Base-by-base conservation (phyloP, 2,888 invertebrate genomes). In the Camponotus fellah region DNA sequence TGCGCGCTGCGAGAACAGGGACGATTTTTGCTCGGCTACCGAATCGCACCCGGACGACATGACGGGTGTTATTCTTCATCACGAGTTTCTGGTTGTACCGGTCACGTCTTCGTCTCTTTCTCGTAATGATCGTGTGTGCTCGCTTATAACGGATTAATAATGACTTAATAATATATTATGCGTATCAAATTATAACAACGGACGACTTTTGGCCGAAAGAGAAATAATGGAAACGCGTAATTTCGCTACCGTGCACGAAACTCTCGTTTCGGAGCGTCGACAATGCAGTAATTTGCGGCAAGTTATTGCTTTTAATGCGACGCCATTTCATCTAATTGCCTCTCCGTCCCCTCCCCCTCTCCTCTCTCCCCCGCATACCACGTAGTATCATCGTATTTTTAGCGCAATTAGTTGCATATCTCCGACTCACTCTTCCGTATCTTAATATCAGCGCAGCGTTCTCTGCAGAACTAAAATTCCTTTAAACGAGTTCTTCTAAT, bases 401-500 rank as follows among this genome's bases (percentile, higher is more conserved):
- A 64, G 64, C 62, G 64, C 81, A 76, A 80, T 80, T 80, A 80
- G 60, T 79, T 46, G 71, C 46, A 58, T 77, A 60, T 60, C 58
- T 2, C 53, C 60, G 79, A 32, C 79, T 79, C 58, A 12, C 32
- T 83, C 60, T 60, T 65, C 79, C 69, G 79, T 79, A 49, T 83
- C 79, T 69, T 79, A 83, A 83, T 83, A 79, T 49, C 60, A 66
- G 43, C 37, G 32, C 37, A 34, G 34, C 49, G 58, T 37, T 56
- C 53, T n/a, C n/a, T 8, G 46, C 21, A 26, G 60, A 32, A n/a
- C 46, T 56, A 58, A 79, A 69, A 79, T 83, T 77, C 68, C 82
- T 83, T 83, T 43, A 77, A 77, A 53, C 77, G 62, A 69, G 68
- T 79, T 68, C 68, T 58, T 77, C 79, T 68, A 83, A 83, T 83